Base-by-base conservation (phyloP, 2,888 invertebrate genomes). In the Notodonta dromedarius region DNA sequence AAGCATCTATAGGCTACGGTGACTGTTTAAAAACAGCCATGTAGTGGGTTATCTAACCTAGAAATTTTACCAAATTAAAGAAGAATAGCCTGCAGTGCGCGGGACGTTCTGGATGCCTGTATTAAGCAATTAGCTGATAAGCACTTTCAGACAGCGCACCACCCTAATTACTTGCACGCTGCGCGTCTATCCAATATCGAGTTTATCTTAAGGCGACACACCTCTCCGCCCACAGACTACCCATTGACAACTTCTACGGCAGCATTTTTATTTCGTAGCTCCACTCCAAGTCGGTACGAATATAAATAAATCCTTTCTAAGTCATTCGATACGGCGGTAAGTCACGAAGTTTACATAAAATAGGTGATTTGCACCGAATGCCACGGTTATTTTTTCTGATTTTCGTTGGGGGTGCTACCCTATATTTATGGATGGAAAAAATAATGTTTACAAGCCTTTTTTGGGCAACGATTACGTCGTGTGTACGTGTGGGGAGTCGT, bases 341-440 rank as follows among this genome's bases (percentile, higher is more conserved):
- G 93, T 93, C 93, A 93, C 93, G 93, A 91, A 91, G 89, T 93
- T 93, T 92, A 92, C 93, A 93, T 93, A 92, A 93, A 93, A 90
- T 91, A 89, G 85, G 88, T 88, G 90, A 90, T 91, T 92, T 91
- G 90, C 86, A 80, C 85, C 88, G 87, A 91, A 91, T 86, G 84
- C 87, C 85, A 84, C 78, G 82, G 83, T 86, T 85, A 87, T 90
- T 93, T 90, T 86, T 82, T 79, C 76, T 65, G 76, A 69, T 70
- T 82, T 82, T 81, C 76, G 72, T 79, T 77, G 77, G 84, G 91
- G 88, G 87, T 86, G 88, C 83, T 82, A 84, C 86, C 70, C 85
- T 80, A 84, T 86, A 83, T 84, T 82, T 74, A 77, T 83, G 81
- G 71, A 75, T 69, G 85, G 86, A 90, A 91, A 89, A 90, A 89